Conservation (phyloP, 2,888 invertebrate genomes). For the Diogma glabrata region DNA sequence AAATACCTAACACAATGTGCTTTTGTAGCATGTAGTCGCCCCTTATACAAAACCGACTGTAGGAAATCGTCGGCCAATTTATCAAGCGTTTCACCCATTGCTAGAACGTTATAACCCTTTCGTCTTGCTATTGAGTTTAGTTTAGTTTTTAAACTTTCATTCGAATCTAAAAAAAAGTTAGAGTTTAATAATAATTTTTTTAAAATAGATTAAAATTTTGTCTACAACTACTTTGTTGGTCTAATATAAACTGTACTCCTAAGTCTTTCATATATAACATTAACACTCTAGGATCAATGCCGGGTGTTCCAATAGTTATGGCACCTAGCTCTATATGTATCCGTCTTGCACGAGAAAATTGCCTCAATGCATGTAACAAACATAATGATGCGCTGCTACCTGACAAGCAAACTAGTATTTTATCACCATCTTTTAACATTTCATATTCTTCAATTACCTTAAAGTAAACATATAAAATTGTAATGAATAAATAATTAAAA, state of each 20-base stretch:
- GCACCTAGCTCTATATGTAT: constrained; percentile 55
- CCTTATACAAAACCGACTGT: constrained; percentile 69
- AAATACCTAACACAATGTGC: constrained; percentile 62
- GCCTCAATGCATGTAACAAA: constrained; percentile 69
- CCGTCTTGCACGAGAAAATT: constrained; percentile 69
- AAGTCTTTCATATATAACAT: constrained; percentile 64
- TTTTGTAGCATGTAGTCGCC: constrained; percentile 65
- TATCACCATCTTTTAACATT: constrained; percentile 75
- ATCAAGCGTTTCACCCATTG: constrained; percentile 76
- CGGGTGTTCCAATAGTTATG: constrained; percentile 53
- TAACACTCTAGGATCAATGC: constrained; percentile 58
- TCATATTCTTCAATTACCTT: constrained; percentile 70
- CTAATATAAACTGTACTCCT: constrained; percentile 65
- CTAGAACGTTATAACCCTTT: constrained; percentile 76
- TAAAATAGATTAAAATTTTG: too few relatives aligned
- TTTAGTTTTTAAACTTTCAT: constrained; percentile 36
- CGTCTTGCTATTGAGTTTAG: constrained; percentile 63
- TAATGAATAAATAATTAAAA: constrained; percentile 5
- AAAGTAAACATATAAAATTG: too few relatives aligned
- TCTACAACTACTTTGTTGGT: constrained; percentile 53
- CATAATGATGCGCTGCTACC: constrained; percentile 77
- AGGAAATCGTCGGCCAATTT: constrained; percentile 74
- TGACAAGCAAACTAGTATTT: constrained; percentile 72
- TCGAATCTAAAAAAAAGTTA: constrained; percentile 1
- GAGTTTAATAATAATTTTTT: constrained; percentile 15